phyloP scores from a whole-genome alignment of 2,113 vertebrate genomes.

The Saguinus midas region DNA sequence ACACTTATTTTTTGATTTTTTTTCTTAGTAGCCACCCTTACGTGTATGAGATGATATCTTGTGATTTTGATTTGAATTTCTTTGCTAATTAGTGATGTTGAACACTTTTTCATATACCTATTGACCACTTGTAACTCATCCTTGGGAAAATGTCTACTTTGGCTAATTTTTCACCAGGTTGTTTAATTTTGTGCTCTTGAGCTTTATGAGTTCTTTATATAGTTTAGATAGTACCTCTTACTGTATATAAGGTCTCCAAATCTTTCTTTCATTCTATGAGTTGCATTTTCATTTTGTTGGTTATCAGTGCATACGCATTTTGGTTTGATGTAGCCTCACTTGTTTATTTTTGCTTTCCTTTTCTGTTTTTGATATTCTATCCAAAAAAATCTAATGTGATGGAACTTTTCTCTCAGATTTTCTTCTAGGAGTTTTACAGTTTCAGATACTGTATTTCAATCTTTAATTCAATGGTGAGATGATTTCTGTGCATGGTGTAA shows the following conservation, averaged over 20 bases:
- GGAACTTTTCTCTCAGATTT: not conserved
- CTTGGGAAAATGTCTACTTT: not conserved
- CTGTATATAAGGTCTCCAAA: not conserved
- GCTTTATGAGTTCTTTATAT: not conserved
- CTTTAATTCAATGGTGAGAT: not conserved
- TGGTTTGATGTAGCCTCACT: not conserved
- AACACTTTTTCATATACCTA: not conserved
- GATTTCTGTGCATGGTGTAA: not conserved
- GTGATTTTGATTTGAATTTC: not conserved
- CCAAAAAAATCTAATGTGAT: not conserved
- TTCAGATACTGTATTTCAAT: not conserved
- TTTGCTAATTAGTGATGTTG: not conserved
- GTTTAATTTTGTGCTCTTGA: not conserved
- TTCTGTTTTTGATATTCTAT: not conserved
- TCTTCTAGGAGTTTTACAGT: not conserved
- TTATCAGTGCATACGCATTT: not conserved
- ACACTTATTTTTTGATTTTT: not conserved
- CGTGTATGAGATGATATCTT: not conserved
- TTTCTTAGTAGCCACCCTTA: not conserved
- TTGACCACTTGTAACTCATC: not conserved
- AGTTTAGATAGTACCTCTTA: not conserved
- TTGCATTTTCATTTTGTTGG: not conserved
- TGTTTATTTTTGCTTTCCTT: not conserved
- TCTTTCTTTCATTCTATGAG: not conserved
- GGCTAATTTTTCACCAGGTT: not conserved